A percentile compares a stretch with the other conserved stretches of the same genome.
These are phyloP conservation scores for Mormyrops boulengeri DNA, from an alignment of 2,797 vertebrate species.

Conservation along the genomic window DNA sequence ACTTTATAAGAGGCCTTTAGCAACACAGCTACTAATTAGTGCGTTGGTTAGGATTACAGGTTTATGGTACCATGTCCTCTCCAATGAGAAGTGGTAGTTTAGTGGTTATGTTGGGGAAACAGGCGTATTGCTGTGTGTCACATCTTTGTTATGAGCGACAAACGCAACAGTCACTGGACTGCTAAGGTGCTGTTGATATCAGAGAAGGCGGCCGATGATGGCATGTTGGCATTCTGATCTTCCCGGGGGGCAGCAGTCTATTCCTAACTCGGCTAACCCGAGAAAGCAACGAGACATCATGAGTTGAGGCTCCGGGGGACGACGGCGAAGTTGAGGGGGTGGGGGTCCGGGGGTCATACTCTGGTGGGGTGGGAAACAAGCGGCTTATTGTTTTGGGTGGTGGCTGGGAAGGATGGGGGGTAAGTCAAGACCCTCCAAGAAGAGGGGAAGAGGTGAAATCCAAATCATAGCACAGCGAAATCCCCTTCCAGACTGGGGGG, in stretches of 20 bases:
- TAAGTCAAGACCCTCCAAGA: slow-evolving; percentile 57
- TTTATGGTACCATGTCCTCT: background rate
- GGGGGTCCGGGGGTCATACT: background rate
- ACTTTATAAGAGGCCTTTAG: background rate
- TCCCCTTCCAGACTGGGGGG: slow-evolving; percentile 42
- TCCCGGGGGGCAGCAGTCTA: background rate
- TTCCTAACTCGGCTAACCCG: background rate
- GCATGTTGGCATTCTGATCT: background rate
- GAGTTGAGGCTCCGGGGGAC: slow-evolving; percentile 30
- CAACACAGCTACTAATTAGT: slow-evolving; percentile 16
- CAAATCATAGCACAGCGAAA: slow-evolving; percentile 53
- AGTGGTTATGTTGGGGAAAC: background rate
- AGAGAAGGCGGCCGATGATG: background rate
- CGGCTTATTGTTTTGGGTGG: slow-evolving; percentile 23
- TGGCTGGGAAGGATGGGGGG: slow-evolving; percentile 16
- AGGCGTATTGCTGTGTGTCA: background rate
- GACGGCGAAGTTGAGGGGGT: background rate
- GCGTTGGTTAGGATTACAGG: background rate
- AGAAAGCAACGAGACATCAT: slow-evolving; percentile 5
- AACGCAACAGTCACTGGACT: background rate
- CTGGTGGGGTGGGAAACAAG: slow-evolving; percentile 23
- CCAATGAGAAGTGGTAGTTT: background rate
- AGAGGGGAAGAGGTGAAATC: slow-evolving; percentile 48
- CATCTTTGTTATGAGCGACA: background rate
- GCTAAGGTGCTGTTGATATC: background rate